Evolutionary conservation across 2,888 invertebrate genomes (phyloP).

Genomic region (Automeris io): DNA sequence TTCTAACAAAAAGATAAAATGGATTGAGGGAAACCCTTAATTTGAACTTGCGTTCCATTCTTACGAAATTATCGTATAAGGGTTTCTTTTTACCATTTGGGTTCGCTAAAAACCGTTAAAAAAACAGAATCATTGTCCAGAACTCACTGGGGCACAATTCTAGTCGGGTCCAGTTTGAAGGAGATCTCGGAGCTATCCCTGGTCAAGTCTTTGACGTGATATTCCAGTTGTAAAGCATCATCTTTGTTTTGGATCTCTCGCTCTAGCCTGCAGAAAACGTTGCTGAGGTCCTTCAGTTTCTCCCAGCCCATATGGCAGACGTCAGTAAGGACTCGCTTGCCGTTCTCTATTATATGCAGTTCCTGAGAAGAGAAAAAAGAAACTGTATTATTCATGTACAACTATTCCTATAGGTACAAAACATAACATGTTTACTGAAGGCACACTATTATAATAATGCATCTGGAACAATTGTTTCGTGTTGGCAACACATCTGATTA

Average conservation of each 20-base stretch:
- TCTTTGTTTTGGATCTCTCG: conserved; percentile 88
- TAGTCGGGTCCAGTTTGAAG: conserved; percentile 87
- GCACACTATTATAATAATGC: conserved; percentile 7
- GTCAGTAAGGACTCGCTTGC: conserved; percentile 59
- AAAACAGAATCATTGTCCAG: conserved; percentile 9
- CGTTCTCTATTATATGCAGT: conserved; percentile 64
- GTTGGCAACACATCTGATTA: no score
- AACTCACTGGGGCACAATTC: conserved; percentile 79
- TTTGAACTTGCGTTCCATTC: no score
- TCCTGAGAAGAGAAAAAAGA: conserved; percentile 39
- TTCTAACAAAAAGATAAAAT: no score
- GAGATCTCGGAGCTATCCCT: conserved; percentile 87
- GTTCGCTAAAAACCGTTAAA: no score
- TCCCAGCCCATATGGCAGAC: conserved; percentile 82
- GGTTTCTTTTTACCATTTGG: no score
- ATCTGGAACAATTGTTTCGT: no score
- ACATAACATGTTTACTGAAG: not conserved
- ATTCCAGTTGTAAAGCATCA: conserved; percentile 86
- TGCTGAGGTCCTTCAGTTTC: conserved; percentile 84
- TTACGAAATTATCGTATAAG: no score
- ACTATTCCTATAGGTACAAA: not conserved
- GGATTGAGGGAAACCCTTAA: no score
- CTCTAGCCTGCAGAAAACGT: conserved; percentile 82
- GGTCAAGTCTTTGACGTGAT: conserved; percentile 83
- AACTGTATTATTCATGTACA: conserved; percentile 8